phyloP scores from a whole-genome alignment of 2,797 vertebrate genomes.

The Acanthiza pusilla region DNA sequence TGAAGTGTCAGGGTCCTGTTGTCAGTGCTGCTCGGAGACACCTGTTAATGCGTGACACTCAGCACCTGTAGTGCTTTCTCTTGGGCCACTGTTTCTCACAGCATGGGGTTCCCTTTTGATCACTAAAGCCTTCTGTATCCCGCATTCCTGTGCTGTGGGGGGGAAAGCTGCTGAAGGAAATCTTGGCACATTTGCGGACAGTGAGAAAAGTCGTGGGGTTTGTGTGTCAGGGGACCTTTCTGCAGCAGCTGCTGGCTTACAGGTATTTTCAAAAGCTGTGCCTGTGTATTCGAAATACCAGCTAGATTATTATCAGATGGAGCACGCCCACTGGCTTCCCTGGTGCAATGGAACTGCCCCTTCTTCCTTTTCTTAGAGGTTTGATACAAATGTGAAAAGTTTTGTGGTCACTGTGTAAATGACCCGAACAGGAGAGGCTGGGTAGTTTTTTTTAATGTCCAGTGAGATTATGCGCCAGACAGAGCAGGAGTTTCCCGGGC shows the following conservation, averaged over 20 bases:
- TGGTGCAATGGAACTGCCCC: neutral
- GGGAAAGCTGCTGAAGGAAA: neutral
- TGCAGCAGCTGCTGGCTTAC: neutral
- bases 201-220: neutral
- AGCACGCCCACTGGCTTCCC: neutral
- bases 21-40: neutral
- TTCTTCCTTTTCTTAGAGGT: neutral
- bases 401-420: neutral
- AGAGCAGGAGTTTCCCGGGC: neutral
- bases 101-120: neutral
- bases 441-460: neutral
- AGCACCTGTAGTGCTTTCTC: neutral
- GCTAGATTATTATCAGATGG: neutral
- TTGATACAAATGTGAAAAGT: neutral
- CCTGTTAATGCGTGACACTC: neutral
- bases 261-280: neutral
- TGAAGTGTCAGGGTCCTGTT: neutral
- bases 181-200: neutral
- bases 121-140: neutral
- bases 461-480: neutral
- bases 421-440: neutral
- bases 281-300: neutral
- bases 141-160: neutral
- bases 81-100: neutral
- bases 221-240: neutral